These are phyloP conservation scores for Onychomys leucogaster DNA, from an alignment of 2,797 vertebrate genomes.

Conservation along the genomic window DNA sequence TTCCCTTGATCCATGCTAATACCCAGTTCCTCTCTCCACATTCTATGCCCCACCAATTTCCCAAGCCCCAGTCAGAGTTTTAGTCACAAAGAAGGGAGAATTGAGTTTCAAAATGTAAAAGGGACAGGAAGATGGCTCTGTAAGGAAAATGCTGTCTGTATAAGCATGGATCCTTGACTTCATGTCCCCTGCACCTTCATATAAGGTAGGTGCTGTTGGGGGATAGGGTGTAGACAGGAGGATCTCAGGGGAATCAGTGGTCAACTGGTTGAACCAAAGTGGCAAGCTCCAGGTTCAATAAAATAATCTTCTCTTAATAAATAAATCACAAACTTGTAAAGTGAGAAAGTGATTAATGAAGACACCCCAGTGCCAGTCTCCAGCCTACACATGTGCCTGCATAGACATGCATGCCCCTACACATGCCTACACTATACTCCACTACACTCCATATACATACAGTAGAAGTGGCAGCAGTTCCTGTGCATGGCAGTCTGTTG, in stretches of 20 bases:
- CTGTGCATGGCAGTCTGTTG: neutral
- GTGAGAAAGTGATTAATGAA: neutral
- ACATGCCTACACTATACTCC: too few species aligned
- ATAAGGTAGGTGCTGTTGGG: neutral
- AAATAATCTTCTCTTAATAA: neutral
- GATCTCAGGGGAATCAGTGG: neutral
- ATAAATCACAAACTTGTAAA: neutral
- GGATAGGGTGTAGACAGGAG: neutral
- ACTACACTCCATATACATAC: neutral
- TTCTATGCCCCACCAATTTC: neutral
- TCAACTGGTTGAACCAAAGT: neutral
- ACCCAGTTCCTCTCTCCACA: fast-evolving
- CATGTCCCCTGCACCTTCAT: too few species aligned
- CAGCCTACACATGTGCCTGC: neutral
- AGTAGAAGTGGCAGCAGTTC: neutral
- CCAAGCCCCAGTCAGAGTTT: neutral
- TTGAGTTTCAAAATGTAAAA: neutral
- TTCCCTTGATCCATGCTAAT: neutral
- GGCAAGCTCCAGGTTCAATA: neutral
- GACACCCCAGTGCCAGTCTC: neutral
- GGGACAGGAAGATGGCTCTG: neutral
- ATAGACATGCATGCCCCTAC: neutral
- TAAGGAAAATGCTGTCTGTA: neutral
- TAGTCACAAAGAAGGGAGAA: neutral
- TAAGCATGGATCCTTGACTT: neutral